Evolutionary conservation across 2,888 invertebrate species (phyloP), one percentile per base, ranked within the genome.

Genomic region (Pegoplata infirma): DNA sequence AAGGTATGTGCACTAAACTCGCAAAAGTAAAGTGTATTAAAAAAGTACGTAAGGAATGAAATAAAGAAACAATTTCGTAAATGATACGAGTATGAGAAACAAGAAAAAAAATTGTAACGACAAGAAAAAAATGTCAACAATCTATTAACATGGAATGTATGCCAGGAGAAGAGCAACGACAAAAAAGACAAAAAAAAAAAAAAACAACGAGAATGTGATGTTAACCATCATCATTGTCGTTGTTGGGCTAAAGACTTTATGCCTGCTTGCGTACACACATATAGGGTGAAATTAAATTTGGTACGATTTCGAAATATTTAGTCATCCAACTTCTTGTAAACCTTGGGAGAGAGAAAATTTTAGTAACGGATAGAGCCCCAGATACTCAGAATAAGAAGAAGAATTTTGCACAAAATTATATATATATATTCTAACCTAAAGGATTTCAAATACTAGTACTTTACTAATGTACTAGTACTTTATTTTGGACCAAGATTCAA

Each of bases 31-130:
- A 69, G 23, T 73, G 28, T 55, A 64, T 53, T 77, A 64, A 51
- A 73, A 69, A 61, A 47, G 58, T 47, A 64, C 69, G 25, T 25
- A 32, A 40, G 47, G 21, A 28, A 55, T 66, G 49, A 46, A 63
- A 68, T 77, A 72, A 68, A 68, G 53, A 61, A 67, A 74, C 56
- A 74, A 79, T 71, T 79, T 74, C 36, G 44, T 49, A 74, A 75
- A 66, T 79, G 78, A 79, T 71, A 61, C 63, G 44, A 71, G 28
- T 71, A 61, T 67, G 44, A 71, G 28, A 17, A 71, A 49, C 17
- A 67, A 61, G 28, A 17, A 71, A 49, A n/a, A 67, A 61, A 28
- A 25, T 47, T 46, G 1, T 53, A 53, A 59, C 46, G 32, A 23
- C 59, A 17, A 23, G 40, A 46, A 40, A 23, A 74, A 68, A 75